A percentile compares a stretch with the other conserved stretches of the same genome.
Evolutionary conservation across 2,888 invertebrate species (phyloP).

Genomic region (Campoletis raptor): DNA sequence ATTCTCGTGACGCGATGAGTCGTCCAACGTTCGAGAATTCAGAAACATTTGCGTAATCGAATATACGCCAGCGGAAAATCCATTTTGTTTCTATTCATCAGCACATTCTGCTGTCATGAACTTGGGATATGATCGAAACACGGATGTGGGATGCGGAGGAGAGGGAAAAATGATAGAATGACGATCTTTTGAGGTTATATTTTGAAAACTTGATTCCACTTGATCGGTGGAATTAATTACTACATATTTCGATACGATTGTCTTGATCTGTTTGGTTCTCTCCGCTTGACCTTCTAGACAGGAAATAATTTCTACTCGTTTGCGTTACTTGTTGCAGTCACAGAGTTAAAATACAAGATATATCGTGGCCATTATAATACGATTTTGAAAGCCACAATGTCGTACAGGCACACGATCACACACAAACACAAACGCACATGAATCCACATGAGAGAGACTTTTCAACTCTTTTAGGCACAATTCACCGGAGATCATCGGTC

Average conservation of each 20-base stretch:
- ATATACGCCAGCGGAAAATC: constrained; percentile 6
- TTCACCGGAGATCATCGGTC: constrained; percentile 40
- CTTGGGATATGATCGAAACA: background rate
- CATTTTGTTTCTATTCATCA: background rate
- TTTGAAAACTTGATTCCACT: background rate
- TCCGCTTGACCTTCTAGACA: background rate
- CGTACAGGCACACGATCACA: background rate
- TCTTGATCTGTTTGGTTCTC: background rate
- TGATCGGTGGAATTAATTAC: background rate
- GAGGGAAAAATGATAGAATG: background rate
- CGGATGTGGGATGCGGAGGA: background rate
- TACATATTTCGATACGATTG: background rate
- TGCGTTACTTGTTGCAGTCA: background rate
- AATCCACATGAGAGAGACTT: background rate
- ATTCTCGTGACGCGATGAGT: constrained; percentile 33
- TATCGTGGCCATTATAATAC: constrained; percentile 33
- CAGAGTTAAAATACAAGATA: constrained; percentile 11
- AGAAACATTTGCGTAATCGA: constrained; percentile 41
- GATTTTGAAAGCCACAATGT: constrained; percentile 27
- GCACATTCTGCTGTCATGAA: background rate
- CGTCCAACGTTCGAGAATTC: constrained; percentile 6
- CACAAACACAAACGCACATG: background rate
- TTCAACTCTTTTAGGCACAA: constrained; percentile 39
- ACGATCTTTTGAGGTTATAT: background rate
- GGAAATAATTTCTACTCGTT: constrained; percentile 10